Evolutionary conservation across 2,888 invertebrate species (phyloP), one percentile per base, ranked within the genome.

Genomic region (Apamea monoglypha): DNA sequence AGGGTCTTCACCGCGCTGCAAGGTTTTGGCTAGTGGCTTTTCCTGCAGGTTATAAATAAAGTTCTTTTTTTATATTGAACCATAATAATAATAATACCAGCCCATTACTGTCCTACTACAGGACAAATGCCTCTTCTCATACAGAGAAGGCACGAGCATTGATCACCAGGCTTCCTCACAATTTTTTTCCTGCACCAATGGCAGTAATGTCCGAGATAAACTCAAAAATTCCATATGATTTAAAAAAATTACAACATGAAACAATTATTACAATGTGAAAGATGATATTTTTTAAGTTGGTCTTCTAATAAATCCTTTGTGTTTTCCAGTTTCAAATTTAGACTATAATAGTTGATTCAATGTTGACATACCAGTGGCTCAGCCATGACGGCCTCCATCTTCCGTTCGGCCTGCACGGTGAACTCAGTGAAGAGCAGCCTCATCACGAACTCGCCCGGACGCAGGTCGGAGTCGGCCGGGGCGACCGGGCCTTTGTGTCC

Each of bases 371-470:
- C 98, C 95, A 98, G 97, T 82, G 98, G 98, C 94, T 99, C 99
- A 76, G 98, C 97, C 98, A 99, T 98, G 1, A 99, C 99, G 77
- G 98, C 97, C 93, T 99, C 99, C 96, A 99, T 99, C 96, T 99
- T 99, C 93, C 98, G 98, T 92, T 99, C 99, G 1, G 99, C 99
- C 91, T 99, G 98, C 2, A 98, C 97, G 1, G 99, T 99, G 92
- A 99, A 99, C 95, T 99, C 99, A 1, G 99, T 98, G 93, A 99
- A 99, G 3, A 99, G 97, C 68, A 99, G 98, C 82, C 99, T 97
- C 98, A 99, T 99, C 1, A 99, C 99, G 96, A 98, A 99, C 95
- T 99, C 99, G 21, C 99, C 99, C 0, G 99, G 99, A 80, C 98
- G 97, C 29, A 98, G 96, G 90, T 98, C 98, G 90, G 97, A 97